Evolutionary conservation across 1,140 invertebrate genomes (phyloP).

Genomic region (Pinna nobilis): DNA sequence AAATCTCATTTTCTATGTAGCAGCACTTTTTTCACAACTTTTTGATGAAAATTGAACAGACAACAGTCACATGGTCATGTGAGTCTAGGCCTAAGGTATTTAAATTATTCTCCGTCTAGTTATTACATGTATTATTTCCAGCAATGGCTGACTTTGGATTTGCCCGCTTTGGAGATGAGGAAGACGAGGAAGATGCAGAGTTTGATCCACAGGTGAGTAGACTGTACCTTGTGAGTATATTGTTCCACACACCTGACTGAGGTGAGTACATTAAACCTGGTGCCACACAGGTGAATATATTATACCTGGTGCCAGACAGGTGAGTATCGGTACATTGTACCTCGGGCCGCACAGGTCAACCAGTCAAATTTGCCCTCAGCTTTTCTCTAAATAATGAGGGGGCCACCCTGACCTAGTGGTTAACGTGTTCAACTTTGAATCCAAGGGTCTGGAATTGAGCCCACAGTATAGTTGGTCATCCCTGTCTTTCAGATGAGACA

Average conservation of each 20-base stretch:
- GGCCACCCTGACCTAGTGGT: too few relatives aligned
- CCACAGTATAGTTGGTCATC: too few relatives aligned
- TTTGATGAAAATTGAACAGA: too few relatives aligned
- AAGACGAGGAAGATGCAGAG: conserved; percentile 60
- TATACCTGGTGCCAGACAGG: neutral
- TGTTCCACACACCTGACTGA: neutral
- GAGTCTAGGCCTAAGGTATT: too few relatives aligned
- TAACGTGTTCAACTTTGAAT: too few relatives aligned
- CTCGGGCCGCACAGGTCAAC: neutral
- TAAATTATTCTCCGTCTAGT: too few relatives aligned
- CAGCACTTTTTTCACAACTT: too few relatives aligned
- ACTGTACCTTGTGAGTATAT: neutral
- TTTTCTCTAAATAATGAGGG: neutral
- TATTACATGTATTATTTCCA: too few relatives aligned
- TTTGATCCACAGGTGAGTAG: conserved; percentile 35
- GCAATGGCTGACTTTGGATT: conserved; percentile 64
- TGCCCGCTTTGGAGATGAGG: conserved; percentile 62
- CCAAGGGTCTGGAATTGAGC: too few relatives aligned
- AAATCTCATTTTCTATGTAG: too few relatives aligned
- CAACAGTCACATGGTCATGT: too few relatives aligned
- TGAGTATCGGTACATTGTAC: neutral
- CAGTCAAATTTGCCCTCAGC: neutral
- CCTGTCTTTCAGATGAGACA: too few relatives aligned
- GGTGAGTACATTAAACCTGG: neutral
- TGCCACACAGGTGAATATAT: neutral